Percentiles rank a stretch among this genome's conserved stretches.
Evolutionary conservation across 2,888 invertebrate genomes (phyloP).

Genomic region (Aradus depressus): DNA sequence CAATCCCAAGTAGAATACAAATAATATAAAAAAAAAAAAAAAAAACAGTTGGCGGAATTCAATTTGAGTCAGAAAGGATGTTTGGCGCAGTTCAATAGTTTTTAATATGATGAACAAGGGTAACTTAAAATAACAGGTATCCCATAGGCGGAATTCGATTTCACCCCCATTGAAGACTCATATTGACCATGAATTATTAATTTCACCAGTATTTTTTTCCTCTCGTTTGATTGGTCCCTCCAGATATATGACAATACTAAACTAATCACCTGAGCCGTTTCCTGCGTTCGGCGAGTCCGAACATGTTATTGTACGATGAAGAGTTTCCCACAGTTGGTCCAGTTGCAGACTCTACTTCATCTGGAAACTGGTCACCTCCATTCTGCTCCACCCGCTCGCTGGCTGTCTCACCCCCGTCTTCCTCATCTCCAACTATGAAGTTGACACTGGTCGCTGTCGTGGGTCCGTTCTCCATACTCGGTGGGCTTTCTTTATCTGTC

Average conservation of each 20-base stretch:
- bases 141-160: too few species aligned
- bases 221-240: too few species aligned
- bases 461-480: slow-evolving; percentile 17
- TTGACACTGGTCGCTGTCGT: slow-evolving; percentile 24
- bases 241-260: background rate
- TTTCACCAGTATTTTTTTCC: too few species aligned
- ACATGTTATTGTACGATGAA: slow-evolving; percentile 33
- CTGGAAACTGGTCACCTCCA: slow-evolving; percentile 33
- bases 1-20: too few species aligned
- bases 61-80: too few species aligned
- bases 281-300: slow-evolving; percentile 39
- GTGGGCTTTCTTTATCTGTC: slow-evolving; percentile 18
- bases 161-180: too few species aligned
- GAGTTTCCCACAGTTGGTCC: slow-evolving; percentile 23
- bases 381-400: slow-evolving; percentile 32
- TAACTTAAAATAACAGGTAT: too few species aligned
- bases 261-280: slow-evolving; percentile 40
- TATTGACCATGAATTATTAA: too few species aligned
- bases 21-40: too few species aligned
- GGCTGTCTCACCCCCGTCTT: slow-evolving; percentile 20
- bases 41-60: too few species aligned
- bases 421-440: slow-evolving; percentile 31
- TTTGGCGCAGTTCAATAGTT: too few species aligned
- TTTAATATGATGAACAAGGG: too few species aligned
- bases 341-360: slow-evolving; percentile 31